These are phyloP conservation scores for Drosophila nasuta DNA, from an alignment of 1,140 invertebrate genomes.

Conservation along the genomic window DNA sequence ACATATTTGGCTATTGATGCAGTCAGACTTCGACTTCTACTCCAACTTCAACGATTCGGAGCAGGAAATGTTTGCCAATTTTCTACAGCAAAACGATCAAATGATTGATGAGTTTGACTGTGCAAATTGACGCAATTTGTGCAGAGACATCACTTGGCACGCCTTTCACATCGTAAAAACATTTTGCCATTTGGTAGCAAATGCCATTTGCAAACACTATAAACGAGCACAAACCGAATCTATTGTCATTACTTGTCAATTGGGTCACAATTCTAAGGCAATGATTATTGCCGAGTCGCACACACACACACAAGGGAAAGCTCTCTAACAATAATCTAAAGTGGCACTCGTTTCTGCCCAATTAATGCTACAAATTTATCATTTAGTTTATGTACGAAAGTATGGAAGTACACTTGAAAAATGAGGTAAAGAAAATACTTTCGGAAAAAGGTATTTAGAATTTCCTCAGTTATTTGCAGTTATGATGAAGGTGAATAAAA, in stretches of 20 bases:
- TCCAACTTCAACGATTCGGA: slow-evolving; percentile 13
- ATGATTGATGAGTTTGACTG: slow-evolving; percentile 68
- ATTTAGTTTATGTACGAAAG: slow-evolving; percentile 6
- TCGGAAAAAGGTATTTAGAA: not conserved
- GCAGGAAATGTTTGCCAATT: slow-evolving; percentile 66
- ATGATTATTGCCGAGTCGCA: slow-evolving; percentile 27
- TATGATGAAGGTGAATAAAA: not conserved
- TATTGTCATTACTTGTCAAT: slow-evolving; percentile 61
- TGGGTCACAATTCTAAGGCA: slow-evolving; percentile 45
- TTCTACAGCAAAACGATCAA: slow-evolving; percentile 49
- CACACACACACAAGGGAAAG: slow-evolving; percentile 45
- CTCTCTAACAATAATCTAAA: slow-evolving; percentile 8
- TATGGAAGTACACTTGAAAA: not conserved
- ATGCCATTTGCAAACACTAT: slow-evolving; percentile 41
- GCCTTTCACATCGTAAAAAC: slow-evolving; percentile 46
- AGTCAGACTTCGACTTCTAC: slow-evolving; percentile 26
- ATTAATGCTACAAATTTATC: slow-evolving; percentile 16
- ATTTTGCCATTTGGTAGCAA: slow-evolving; percentile 27
- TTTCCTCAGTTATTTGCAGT: not conserved
- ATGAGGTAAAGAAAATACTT: slow-evolving; percentile 8
- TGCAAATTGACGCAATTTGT: slow-evolving; percentile 70
- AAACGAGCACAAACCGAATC: slow-evolving; percentile 38
- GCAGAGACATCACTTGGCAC: slow-evolving; percentile 43
- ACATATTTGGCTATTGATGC: slow-evolving; percentile 74
- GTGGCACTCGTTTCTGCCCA: slow-evolving; percentile 25